Evolutionary conservation across 2,888 invertebrate species (phyloP).

Genomic region (Drosophila acutilabella): DNA sequence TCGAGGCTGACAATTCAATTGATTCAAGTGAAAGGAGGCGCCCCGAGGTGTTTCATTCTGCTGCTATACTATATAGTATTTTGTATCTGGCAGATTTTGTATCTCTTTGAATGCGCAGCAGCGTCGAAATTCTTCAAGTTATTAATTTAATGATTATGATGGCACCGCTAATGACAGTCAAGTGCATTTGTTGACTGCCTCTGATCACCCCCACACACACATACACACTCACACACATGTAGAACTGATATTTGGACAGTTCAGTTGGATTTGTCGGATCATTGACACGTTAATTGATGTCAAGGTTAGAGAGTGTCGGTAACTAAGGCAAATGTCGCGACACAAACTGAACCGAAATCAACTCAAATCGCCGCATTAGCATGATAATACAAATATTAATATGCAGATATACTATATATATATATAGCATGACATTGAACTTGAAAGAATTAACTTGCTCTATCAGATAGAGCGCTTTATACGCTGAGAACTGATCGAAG

Average conservation of each 20-base stretch:
- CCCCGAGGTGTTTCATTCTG: conserved; percentile 41
- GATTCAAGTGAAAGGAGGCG: conserved; percentile 59
- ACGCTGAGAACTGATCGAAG: conserved; percentile 14
- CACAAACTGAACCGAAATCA: conserved; percentile 29
- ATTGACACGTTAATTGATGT: conserved; percentile 82
- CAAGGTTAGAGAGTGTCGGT: conserved; percentile 71
- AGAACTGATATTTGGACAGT: conserved; percentile 32
- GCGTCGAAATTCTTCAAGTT: conserved; percentile 58
- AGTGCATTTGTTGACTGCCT: conserved; percentile 56
- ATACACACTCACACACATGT: conserved; percentile 3
- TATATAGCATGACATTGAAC: conserved; percentile 65
- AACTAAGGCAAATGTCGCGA: conserved; percentile 35
- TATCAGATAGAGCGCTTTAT: conserved; percentile 4
- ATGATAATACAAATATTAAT: conserved; percentile 49
- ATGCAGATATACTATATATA: background rate
- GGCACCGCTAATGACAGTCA: conserved; percentile 74
- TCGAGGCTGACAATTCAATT: conserved; percentile 64
- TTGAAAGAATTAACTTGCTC: conserved; percentile 53
- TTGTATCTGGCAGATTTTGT: conserved; percentile 19
- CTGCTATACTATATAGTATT: background rate
- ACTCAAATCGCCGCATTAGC: conserved; percentile 48
- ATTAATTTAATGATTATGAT: conserved; percentile 81
- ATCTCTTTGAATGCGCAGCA: conserved; percentile 30
- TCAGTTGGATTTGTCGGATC: conserved; percentile 45
- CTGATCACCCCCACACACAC: background rate